Conservation (phyloP, 2,113 vertebrate species). For the Promerops cafer region DNA sequence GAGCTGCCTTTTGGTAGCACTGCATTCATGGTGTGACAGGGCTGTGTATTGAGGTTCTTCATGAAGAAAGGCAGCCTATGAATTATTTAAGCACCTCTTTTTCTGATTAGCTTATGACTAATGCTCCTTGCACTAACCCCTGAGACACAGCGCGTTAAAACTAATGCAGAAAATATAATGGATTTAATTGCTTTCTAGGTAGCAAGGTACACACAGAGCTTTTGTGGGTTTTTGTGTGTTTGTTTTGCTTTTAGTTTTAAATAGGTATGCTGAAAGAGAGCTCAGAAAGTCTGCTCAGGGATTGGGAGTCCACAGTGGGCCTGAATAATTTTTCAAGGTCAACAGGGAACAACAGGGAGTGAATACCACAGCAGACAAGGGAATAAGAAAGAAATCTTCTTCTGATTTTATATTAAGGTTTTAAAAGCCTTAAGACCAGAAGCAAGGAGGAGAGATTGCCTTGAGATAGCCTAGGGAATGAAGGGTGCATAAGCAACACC, state of each 20-base stretch:
- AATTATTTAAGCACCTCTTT: constrained; percentile 47
- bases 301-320: not conserved
- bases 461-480: not conserved
- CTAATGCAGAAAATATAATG: constrained; percentile 30
- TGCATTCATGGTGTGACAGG: not conserved
- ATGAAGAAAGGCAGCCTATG: constrained; percentile 1
- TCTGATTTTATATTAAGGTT: not conserved
- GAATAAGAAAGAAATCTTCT: constrained; percentile 1
- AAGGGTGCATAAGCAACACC: not conserved
- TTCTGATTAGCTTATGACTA: constrained; percentile 48
- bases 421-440: not conserved
- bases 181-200: constrained; percentile 56
- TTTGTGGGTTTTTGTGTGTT: constrained; percentile 28
- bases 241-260: constrained; percentile 52
- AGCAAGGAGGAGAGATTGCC: not conserved
- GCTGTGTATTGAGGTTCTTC: not conserved
- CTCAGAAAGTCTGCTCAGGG: not conserved
- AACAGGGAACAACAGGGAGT: not conserved
- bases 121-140: not conserved
- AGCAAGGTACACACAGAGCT: constrained; percentile 22
- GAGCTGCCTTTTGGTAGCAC: not conserved
- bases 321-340: not conserved
- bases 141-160: not conserved
- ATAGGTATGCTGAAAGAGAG: not conserved
- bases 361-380: not conserved